Evolutionary conservation across 2,888 invertebrate genomes (phyloP), one percentile per base, ranked within the genome.

Genomic region (Tyria jacobaeae): DNA sequence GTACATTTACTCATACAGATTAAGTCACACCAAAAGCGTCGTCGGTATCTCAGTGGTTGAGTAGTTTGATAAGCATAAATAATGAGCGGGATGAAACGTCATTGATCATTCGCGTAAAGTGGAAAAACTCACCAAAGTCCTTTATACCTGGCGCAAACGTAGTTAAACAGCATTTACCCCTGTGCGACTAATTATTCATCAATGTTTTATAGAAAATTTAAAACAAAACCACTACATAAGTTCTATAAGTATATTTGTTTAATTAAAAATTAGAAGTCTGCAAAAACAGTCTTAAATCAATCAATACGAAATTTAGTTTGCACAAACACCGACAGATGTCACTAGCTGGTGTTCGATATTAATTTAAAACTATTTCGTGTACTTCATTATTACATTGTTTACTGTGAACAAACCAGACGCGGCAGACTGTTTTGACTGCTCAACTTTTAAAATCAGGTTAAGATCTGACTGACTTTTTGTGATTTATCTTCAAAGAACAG

Each of bases 311-410:
- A 54, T 68, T 66, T 73, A 76, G 69, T 79, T 71, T 64, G 57
- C 60, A 51, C 54, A 63, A 62, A 58, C 71, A 59, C 55, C 70
- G 52, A 80, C 58, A 80, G 80, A 80, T 80, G 80, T 73, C 79
- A 47, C 52, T 59, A 73, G 61, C 44, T 66, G 71, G 61, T 56
- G 62, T 57, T 64, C 52, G 21, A 24, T 31, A 58, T 49, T 51
- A 60, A 75, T 70, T 74, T 71, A 65, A 67, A 70, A 75, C 66
- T 71, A 71, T 70, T 73, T 68, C 65, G 67, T 34, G 56, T 31
- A 60, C 60, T 57, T 64, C 66, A 54, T 52, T 58, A 68, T 63
- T 17, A 69, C 70, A 71, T 74, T 74, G 75, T 74, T 71, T 66
- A 67, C 60, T 48, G 47, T 51, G 64, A 64, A 50, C 56, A 68